Evolutionary conservation across 1,140 invertebrate species (phyloP), one percentile per base, ranked within the genome.

Genomic region (Phthorimaea operculella): DNA sequence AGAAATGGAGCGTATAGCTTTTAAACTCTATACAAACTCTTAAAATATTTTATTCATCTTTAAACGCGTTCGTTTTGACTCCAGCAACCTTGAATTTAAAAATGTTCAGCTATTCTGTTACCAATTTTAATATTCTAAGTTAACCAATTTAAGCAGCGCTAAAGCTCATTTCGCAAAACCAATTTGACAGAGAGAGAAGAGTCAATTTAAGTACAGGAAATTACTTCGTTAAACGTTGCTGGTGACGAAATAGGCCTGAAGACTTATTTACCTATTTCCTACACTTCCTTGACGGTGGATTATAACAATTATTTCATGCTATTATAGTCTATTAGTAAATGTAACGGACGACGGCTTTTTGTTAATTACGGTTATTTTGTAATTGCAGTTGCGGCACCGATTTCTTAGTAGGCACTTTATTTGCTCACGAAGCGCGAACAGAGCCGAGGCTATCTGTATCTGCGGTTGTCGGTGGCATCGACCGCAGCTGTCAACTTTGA

Each of bases 221-320:
- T 73, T 78, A 66, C 67, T 76, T 76, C 68, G 67, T 74, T 74
- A 64, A 70, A 71, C 61, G 62, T 63, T 62, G 62, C 62, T 66
- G 51, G 60, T 64, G 62, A 70, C 68, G 61, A 72, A 76, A 68
- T 63, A 64, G 55, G 53, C 57, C 61, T 59, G 53, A 65, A n/a
- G 53, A 62, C 11, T 47, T 57, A 54, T 64, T 62, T 59, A 55
- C 55, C 58, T 62, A 65, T 63, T 68, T 62, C 42, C 17, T 50
- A 17, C 44, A 15, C 15, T 17, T 47, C 16, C 44, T 17, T 9
- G 8, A 16, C 15, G 8, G 9, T 4, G 44, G 44, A 47, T 47
- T 47, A 47, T 47, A 14, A 47, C 16, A 47, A 47, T 47, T 47
- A 47, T 9, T 39, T 39, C 3, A n/a, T 9, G 36, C 36, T 47